Percentiles rank a stretch among this genome's conserved stretches.
phyloP scores from a whole-genome alignment of 2,797 vertebrate genomes.

The Pseudochirops cupreus region DNA sequence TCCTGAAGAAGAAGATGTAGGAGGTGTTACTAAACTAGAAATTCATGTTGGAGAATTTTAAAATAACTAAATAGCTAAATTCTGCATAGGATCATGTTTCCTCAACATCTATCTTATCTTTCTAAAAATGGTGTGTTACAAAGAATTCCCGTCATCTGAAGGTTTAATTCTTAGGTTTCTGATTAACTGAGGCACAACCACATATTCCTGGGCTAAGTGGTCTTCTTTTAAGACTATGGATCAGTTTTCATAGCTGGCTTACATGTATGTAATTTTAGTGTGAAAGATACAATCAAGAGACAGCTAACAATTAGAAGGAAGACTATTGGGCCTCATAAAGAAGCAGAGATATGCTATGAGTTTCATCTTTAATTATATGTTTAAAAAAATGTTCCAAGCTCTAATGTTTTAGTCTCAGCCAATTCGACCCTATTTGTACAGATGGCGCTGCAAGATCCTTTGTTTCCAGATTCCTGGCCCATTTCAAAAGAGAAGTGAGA shows the following conservation, averaged over 20 bases:
- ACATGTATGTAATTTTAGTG: neutral
- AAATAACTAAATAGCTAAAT: neutral
- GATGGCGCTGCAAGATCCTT: neutral
- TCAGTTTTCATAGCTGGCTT: neutral
- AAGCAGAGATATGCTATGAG: neutral
- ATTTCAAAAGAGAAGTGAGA: neutral
- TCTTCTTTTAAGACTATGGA: neutral
- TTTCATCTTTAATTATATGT: conserved; percentile 39
- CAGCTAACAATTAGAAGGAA: neutral
- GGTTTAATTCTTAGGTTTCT: neutral
- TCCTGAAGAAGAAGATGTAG: neutral
- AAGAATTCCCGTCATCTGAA: neutral
- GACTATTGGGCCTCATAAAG: neutral
- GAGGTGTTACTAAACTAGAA: neutral
- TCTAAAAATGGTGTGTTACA: neutral
- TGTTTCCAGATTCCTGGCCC: neutral
- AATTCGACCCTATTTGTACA: neutral
- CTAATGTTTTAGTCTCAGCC: neutral
- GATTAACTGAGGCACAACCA: neutral
- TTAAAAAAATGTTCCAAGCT: conserved; percentile 41
- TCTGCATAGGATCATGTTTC: neutral
- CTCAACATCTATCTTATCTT: neutral
- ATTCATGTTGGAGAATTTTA: neutral
- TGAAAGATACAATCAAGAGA: neutral
- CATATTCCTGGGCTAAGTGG: neutral